A percentile compares a stretch with the other conserved stretches of the same genome.
Evolutionary conservation across 2,797 vertebrate genomes (phyloP).

Genomic region (Sebastes iracundus): DNA sequence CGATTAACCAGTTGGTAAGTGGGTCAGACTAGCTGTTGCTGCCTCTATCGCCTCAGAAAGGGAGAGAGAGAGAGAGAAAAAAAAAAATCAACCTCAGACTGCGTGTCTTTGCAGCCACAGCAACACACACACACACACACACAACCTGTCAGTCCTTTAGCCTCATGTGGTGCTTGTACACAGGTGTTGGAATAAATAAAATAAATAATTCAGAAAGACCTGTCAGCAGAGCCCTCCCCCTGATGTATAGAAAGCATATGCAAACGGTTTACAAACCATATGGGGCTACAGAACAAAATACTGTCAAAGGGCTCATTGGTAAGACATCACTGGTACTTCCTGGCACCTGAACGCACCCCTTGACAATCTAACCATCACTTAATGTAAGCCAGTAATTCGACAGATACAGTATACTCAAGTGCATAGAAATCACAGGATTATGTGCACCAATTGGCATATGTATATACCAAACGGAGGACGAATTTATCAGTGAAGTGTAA

Average conservation of each 20-base stretch:
- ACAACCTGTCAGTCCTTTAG: constrained; percentile 33
- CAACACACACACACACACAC: background rate
- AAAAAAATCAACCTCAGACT: constrained; percentile 22
- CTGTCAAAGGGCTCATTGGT: constrained; percentile 7
- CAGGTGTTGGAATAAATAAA: constrained; percentile 24
- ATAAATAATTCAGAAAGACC: constrained; percentile 8
- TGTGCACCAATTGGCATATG: background rate
- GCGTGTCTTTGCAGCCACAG: constrained; percentile 12
- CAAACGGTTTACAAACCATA: constrained; percentile 19
- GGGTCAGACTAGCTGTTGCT: constrained; percentile 70
- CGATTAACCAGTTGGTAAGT: constrained; percentile 73
- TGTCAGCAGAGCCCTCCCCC: background rate
- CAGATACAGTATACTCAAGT: background rate
- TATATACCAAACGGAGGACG: background rate
- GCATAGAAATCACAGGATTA: background rate
- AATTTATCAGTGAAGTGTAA: background rate
- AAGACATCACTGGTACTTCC: constrained; percentile 4
- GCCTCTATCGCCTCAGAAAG: constrained; percentile 42
- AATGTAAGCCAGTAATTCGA: background rate
- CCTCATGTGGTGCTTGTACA: constrained; percentile 6
- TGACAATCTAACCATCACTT: background rate
- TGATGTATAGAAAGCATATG: constrained; percentile 23
- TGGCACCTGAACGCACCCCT: background rate
- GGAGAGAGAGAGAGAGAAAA: background rate
- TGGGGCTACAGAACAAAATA: constrained; percentile 6